Conservation (phyloP, 2,797 vertebrate genomes). For the Chaenodraco wilsoni region DNA sequence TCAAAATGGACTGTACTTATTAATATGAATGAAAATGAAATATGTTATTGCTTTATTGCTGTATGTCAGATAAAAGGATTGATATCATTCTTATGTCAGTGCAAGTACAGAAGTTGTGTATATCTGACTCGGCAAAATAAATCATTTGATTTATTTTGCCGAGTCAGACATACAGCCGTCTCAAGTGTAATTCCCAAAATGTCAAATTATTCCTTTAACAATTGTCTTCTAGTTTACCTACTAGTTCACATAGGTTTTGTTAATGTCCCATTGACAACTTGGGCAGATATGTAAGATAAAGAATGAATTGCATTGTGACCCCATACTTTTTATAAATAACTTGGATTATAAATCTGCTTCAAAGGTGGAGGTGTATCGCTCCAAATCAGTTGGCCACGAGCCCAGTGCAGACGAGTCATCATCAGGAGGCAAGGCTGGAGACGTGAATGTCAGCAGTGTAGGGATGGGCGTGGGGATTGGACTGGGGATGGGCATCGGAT, state of each 20-base stretch:
- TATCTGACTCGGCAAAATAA: too few relatives aligned
- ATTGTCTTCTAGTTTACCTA: background rate
- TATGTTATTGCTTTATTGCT: background rate
- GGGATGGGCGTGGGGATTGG: slow-evolving; percentile 66
- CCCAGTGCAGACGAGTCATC: slow-evolving; percentile 88
- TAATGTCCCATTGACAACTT: background rate
- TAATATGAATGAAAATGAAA: background rate
- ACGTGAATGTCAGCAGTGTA: slow-evolving; percentile 46
- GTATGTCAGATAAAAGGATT: background rate
- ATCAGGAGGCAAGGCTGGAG: slow-evolving; percentile 61
- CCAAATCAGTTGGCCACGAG: slow-evolving; percentile 96
- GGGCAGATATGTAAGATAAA: background rate
- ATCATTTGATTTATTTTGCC: too few relatives aligned
- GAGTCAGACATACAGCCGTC: too few relatives aligned
- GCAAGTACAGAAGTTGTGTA: too few relatives aligned
- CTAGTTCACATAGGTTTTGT: background rate
- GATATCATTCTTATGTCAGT: background rate
- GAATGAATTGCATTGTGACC: background rate
- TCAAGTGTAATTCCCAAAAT: too few relatives aligned
- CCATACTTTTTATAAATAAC: background rate
- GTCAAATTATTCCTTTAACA: too few relatives aligned
- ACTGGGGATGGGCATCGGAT: slow-evolving; percentile 67
- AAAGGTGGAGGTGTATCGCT: slow-evolving; percentile 94
- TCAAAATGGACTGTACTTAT: background rate
- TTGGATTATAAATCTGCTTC: slow-evolving; percentile 5